Evolutionary conservation across 2,113 vertebrate species (phyloP).

Genomic region (Vulpes ferrilata): DNA sequence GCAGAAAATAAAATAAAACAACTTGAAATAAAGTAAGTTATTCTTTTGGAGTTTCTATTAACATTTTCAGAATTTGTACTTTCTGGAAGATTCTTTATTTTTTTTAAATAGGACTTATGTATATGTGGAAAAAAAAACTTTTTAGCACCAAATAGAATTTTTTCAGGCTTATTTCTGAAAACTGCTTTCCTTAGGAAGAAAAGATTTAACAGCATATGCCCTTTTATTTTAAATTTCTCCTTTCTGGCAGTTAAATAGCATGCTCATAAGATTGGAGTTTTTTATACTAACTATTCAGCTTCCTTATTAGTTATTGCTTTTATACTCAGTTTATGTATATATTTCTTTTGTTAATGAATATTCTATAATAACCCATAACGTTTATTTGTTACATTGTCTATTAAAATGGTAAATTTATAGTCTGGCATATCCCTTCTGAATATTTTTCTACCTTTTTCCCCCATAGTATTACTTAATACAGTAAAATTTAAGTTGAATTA

Average conservation of each 20-base stretch:
- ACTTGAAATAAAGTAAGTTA: constrained; percentile 94
- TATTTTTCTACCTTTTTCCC: not conserved
- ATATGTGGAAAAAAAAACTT: not conserved
- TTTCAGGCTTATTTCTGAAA: constrained; percentile 48
- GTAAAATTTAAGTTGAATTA: not conserved
- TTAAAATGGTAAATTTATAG: not conserved
- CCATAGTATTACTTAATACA: not conserved
- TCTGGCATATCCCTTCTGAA: not conserved
- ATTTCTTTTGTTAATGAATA: not conserved
- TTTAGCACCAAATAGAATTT: constrained; percentile 1
- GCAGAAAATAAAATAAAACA: constrained; percentile 93
- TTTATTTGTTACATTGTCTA: not conserved
- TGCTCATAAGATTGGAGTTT: not conserved
- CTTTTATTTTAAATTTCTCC: not conserved
- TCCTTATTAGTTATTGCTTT: constrained; percentile 20
- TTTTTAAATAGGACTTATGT: not conserved
- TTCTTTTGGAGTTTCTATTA: constrained; percentile 12
- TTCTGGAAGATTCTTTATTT: constrained; percentile 25
- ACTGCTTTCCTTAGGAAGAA: constrained; percentile 21
- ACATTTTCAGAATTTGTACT: constrained; percentile 6
- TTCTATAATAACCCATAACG: not conserved
- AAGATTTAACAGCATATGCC: not conserved
- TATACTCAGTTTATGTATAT: not conserved
- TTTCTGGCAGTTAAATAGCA: constrained; percentile 19
- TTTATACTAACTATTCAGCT: not conserved